Evolutionary conservation across 1,140 invertebrate genomes (phyloP).

Genomic region (Anadara kagoshimensis): DNA sequence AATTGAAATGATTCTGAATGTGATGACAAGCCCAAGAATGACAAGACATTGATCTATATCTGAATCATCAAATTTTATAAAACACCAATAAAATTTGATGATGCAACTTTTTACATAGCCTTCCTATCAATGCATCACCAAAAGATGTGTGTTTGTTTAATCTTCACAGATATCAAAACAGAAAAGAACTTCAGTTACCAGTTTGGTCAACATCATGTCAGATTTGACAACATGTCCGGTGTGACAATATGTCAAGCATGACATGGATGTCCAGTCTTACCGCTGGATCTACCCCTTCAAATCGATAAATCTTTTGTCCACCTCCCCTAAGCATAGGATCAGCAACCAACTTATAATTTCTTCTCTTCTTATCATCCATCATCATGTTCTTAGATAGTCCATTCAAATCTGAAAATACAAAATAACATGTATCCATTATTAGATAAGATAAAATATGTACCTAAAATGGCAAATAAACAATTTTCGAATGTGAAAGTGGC

Average conservation of each 20-base stretch:
- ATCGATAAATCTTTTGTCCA: slow-evolving; percentile 89
- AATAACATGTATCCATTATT: not conserved
- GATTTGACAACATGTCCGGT: not conserved
- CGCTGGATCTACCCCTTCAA: slow-evolving; percentile 89
- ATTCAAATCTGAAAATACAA: slow-evolving; percentile 53
- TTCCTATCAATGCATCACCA: too few relatives aligned
- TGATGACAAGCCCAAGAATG: too few relatives aligned
- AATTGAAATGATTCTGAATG: too few relatives aligned
- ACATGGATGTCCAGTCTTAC: slow-evolving; percentile 58
- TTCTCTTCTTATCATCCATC: slow-evolving; percentile 57
- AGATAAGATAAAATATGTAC: too few relatives aligned
- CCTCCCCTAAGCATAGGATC: slow-evolving; percentile 88
- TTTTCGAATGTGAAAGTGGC: too few relatives aligned
- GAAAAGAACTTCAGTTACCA: not conserved
- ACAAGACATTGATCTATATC: too few relatives aligned
- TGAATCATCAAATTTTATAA: too few relatives aligned
- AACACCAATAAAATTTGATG: too few relatives aligned
- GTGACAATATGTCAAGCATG: not conserved
- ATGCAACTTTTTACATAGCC: too few relatives aligned
- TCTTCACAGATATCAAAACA: not conserved
- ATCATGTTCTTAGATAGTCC: slow-evolving; percentile 37
- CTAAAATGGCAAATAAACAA: too few relatives aligned
- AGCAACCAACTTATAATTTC: slow-evolving; percentile 89
- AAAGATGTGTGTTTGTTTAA: too few relatives aligned
- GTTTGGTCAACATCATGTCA: not conserved